Conservation (phyloP, 2,113 vertebrate genomes). For the Rynchops niger region DNA sequence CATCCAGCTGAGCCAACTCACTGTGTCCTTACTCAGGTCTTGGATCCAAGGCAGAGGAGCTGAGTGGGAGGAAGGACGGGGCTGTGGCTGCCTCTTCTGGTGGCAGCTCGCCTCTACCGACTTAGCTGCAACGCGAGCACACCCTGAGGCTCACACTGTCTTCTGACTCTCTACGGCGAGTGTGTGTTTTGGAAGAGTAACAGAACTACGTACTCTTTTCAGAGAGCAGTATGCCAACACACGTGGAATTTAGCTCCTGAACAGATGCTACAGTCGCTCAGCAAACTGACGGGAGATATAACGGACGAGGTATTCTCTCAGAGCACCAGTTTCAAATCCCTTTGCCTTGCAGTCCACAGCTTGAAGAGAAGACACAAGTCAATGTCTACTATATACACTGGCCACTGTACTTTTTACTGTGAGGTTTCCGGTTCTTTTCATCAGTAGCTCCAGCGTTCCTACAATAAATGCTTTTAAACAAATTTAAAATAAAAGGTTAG, state of each 20-base stretch:
- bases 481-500: neutral
- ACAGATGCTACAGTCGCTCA: neutral
- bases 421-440: neutral
- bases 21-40: rapidly evolving
- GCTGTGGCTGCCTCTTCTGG: neutral
- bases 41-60: neutral
- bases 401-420: neutral
- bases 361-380: neutral
- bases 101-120: neutral
- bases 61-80: rapidly evolving
- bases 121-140: neutral
- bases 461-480: neutral
- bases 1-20: neutral
- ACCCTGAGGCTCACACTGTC: neutral
- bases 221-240: neutral
- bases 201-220: neutral
- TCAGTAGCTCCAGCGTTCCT: neutral
- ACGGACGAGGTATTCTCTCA: neutral
- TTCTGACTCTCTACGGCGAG: rapidly evolving
- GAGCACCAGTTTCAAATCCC: neutral
- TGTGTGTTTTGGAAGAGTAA: neutral
- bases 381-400: neutral
- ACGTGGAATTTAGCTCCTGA: neutral
- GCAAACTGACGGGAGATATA: rapidly evolving
- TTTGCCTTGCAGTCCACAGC: neutral